Percentiles rank a stretch among this genome's conserved stretches.
These are phyloP conservation scores for Muscicapa adusta DNA, from an alignment of 2,113 vertebrate species.

Conservation along the genomic window DNA sequence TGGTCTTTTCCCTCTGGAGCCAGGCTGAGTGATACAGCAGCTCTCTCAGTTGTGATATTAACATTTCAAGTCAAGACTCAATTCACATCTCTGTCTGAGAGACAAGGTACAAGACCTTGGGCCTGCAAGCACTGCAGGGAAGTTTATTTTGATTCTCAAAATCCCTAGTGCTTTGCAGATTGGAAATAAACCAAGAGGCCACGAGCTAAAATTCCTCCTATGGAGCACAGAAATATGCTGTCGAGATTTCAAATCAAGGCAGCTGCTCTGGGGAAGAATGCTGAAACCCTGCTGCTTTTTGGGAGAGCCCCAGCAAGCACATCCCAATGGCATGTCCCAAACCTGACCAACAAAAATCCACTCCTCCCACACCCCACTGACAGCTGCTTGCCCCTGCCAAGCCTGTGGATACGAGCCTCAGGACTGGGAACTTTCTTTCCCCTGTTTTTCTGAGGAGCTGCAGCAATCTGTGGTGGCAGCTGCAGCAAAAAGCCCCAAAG, in stretches of 20 bases:
- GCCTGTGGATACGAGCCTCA: not conserved
- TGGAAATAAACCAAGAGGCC: not conserved
- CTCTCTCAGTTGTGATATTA: conserved; percentile 2
- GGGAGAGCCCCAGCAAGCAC: not conserved
- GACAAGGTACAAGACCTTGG: not conserved
- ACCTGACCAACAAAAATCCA: not conserved
- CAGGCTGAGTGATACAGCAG: not conserved
- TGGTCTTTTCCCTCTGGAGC: conserved; percentile 8
- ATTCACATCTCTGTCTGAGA: not conserved
- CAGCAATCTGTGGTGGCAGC: too few relatives aligned
- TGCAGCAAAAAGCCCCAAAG: not conserved
- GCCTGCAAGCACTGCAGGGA: not conserved
- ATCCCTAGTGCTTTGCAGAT: not conserved
- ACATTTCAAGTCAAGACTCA: conserved; percentile 31
- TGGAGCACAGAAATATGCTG: not conserved
- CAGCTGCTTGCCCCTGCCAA: not conserved
- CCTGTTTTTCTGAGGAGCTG: not conserved
- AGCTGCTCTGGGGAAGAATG: fast-evolving
- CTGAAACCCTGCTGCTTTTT: not conserved
- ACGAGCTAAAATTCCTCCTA: not conserved
- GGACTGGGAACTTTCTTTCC: not conserved
- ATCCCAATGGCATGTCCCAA: not conserved
- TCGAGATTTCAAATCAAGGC: not conserved
- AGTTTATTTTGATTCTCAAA: not conserved
- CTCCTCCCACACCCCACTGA: too few relatives aligned